These are phyloP conservation scores for Drosophila fungiperda DNA, from an alignment of 2,888 invertebrate species.

Conservation along the genomic window DNA sequence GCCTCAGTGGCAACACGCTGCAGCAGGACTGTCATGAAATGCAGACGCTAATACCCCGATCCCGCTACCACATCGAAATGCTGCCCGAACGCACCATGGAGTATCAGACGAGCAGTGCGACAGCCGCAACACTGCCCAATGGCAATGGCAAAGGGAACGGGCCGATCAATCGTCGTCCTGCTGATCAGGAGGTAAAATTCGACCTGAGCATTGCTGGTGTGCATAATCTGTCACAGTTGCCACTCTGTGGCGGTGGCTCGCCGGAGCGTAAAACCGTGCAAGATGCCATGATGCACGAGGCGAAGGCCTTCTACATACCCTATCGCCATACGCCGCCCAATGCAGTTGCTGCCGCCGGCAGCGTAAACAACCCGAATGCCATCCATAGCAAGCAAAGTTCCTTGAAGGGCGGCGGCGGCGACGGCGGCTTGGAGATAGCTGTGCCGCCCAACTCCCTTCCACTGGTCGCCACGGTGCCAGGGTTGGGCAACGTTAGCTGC, in stretches of 20 bases:
- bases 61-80: conserved; percentile 75
- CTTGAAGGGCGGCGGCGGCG: conserved; percentile 66
- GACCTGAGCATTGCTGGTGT: conserved; percentile 72
- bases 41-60: conserved; percentile 84
- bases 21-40: conserved; percentile 85
- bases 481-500: conserved; percentile 53
- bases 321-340: conserved; percentile 76
- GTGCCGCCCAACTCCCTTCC: conserved; percentile 76
- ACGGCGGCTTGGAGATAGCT: conserved; percentile 46
- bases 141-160: conserved; percentile 66
- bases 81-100: conserved; percentile 71
- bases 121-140: conserved; percentile 72
- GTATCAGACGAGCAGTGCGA: conserved; percentile 76
- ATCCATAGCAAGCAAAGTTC: conserved; percentile 80
- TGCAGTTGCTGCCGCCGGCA: conserved; percentile 52
- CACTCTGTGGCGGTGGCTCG: conserved; percentile 73
- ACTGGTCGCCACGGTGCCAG: conserved; percentile 64
- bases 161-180: conserved; percentile 42
- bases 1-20: conserved; percentile 80
- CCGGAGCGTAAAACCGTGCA: conserved; percentile 67
- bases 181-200: conserved; percentile 44
- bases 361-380: conserved; percentile 17
- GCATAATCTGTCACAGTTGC: conserved; percentile 79
- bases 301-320: conserved; percentile 80
- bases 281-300: conserved; percentile 64